Conservation (phyloP, 2,797 vertebrate species). For the Salmo trutta region DNA sequence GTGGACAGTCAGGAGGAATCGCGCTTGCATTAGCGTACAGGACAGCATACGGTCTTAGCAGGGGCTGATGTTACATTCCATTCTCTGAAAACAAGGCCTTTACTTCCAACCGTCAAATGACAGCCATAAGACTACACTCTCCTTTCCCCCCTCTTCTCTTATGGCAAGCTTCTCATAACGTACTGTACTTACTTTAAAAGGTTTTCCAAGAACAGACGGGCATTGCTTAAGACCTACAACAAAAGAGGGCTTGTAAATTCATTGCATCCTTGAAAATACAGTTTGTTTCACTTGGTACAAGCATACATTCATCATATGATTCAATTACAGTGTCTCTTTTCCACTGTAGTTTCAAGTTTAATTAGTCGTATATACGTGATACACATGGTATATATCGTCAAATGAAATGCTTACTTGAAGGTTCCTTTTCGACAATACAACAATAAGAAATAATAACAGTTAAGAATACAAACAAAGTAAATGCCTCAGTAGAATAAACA, state of each 20-base stretch:
- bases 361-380: no score
- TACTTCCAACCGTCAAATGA: slow-evolving; percentile 27
- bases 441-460: no score
- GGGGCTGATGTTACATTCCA: slow-evolving; percentile 31
- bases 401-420: no score
- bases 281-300: not conserved
- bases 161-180: not conserved
- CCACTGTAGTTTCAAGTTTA: no score
- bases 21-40: slow-evolving; percentile 33
- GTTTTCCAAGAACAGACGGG: slow-evolving; percentile 92
- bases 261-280: not conserved
- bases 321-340: no score
- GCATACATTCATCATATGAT: not conserved
- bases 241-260: slow-evolving; percentile 30
- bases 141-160: not conserved
- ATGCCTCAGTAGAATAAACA: no score
- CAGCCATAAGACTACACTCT: slow-evolving; percentile 3
- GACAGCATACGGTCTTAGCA: slow-evolving; percentile 52
- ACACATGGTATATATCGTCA: no score
- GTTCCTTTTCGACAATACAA: no score
- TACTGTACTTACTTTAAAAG: slow-evolving; percentile 87
- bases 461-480: no score
- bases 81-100: slow-evolving; percentile 31
- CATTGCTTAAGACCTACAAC: slow-evolving; percentile 86
- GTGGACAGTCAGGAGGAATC: slow-evolving; percentile 34